phyloP scores from a whole-genome alignment of 2,888 invertebrate genomes.

The Mesorhabditis belari region DNA sequence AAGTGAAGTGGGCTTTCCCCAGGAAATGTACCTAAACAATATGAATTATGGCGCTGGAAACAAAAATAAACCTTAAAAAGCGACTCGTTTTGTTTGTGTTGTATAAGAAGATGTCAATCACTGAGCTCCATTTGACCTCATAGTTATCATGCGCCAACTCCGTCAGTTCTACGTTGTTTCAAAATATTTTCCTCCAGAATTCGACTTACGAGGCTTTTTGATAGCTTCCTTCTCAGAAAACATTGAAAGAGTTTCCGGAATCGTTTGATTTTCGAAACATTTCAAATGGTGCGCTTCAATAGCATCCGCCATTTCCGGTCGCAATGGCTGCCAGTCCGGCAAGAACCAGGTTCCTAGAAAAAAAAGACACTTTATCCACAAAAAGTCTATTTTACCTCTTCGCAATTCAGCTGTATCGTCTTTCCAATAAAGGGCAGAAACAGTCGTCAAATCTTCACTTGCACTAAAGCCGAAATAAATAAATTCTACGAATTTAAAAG shows the following conservation, averaged over 20 bases:
- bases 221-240: slow-evolving; percentile 48
- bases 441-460: slow-evolving; percentile 17
- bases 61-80: not conserved
- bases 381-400: slow-evolving; percentile 61
- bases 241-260: slow-evolving; percentile 43
- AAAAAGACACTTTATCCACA: not conserved
- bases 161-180: slow-evolving; percentile 59
- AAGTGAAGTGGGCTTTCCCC: slow-evolving; percentile 27
- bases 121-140: slow-evolving; percentile 64
- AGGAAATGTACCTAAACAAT: slow-evolving; percentile 15
- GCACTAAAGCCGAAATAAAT: slow-evolving; percentile 6
- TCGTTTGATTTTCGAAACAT: slow-evolving; percentile 58
- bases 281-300: slow-evolving; percentile 64
- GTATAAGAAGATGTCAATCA: slow-evolving; percentile 45
- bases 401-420: slow-evolving; percentile 62
- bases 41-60: not conserved
- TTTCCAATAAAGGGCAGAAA: slow-evolving; percentile 52
- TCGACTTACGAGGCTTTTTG: slow-evolving; percentile 50
- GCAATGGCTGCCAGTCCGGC: slow-evolving; percentile 61
- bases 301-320: slow-evolving; percentile 60
- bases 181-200: not conserved
- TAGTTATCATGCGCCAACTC: slow-evolving; percentile 61
- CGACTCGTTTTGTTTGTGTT: slow-evolving; percentile 26
- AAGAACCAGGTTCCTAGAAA: not conserved
- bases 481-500: not conserved